A percentile compares a stretch with the other conserved stretches of the same genome.
Conservation (phyloP, 2,113 vertebrate genomes). For the Anolis sagrei region DNA sequence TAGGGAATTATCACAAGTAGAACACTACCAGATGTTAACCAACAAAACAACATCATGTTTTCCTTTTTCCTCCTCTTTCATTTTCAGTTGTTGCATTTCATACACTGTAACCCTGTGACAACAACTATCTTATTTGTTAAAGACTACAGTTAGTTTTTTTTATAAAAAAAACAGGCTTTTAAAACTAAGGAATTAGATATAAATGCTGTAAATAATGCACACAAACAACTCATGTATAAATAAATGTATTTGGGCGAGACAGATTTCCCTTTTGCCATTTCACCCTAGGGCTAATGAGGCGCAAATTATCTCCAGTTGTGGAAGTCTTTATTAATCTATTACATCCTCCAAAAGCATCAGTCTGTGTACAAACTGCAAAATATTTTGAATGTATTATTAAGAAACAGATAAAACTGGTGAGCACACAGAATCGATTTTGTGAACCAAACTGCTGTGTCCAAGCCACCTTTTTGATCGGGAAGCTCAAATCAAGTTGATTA, state of each 20-base stretch:
- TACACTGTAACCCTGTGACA: not conserved
- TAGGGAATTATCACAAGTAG: too few relatives aligned
- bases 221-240: not conserved
- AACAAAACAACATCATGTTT: not conserved
- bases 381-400: not conserved
- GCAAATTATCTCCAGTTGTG: not conserved
- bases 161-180: not conserved
- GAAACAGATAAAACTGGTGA: not conserved
- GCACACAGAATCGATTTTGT: not conserved
- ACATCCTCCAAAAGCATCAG: not conserved
- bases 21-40: too few relatives aligned
- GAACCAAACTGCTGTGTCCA: not conserved
- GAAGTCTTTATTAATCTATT: not conserved
- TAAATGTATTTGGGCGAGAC: not conserved
- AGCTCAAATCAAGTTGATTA: not conserved
- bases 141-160: not conserved
- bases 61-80: not conserved
- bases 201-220: not conserved
- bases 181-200: not conserved
- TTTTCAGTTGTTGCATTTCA: not conserved
- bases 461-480: not conserved
- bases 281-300: too few relatives aligned
- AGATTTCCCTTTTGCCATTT: not conserved
- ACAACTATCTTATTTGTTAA: not conserved
- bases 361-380: not conserved